Base-by-base conservation (phyloP, 2,113 vertebrate species). In the Miniopterus natalensis region DNA sequence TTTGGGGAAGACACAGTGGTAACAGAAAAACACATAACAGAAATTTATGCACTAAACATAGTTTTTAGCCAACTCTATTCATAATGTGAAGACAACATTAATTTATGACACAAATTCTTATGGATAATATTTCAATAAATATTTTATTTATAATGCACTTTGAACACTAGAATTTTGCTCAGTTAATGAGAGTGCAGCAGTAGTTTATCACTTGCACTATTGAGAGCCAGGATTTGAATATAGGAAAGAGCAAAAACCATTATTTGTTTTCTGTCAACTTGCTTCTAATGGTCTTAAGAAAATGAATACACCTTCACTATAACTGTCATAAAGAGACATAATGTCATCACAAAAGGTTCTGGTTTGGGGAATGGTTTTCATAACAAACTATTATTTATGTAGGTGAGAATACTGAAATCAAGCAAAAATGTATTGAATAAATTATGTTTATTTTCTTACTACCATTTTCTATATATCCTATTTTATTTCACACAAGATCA, bases 141-240 rank as follows among this genome's bases (percentile, higher is more conserved):
- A 84, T 92, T 78, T 95, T 95, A 93, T 70, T 88, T 96, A 90
- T 40, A 63, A 94, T 57, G 36, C 18, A 88, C 66, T 87, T 84
- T 42, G 59, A 92, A 68, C 57, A 88, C 51, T 83, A 55, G 78
- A n/a, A 92, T 77, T 93, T 78, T 89, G 49, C 66, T 81, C 31
- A 91, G 21, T 68, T 63, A 88, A 74, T 74, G 79, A 90, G 57
- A 77, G 40, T 75, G 93, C 57, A 79, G 18, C 68, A 90, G 49
- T 15, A 92, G 55, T 45, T 95, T 63, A 84, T 75, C 63, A 70
- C 90, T 96, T 90, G 91, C 17, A 65, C 14, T 71, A 31, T 80
- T 55, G 36, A 89, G 53, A 70, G 47, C 2, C 40, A 91, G n/a
- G 23, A 25, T 66, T 27, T 83, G 51, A 95, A 83, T 42, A 47